Base-by-base conservation (phyloP, 2,888 invertebrate species). In the Netelia melanura region DNA sequence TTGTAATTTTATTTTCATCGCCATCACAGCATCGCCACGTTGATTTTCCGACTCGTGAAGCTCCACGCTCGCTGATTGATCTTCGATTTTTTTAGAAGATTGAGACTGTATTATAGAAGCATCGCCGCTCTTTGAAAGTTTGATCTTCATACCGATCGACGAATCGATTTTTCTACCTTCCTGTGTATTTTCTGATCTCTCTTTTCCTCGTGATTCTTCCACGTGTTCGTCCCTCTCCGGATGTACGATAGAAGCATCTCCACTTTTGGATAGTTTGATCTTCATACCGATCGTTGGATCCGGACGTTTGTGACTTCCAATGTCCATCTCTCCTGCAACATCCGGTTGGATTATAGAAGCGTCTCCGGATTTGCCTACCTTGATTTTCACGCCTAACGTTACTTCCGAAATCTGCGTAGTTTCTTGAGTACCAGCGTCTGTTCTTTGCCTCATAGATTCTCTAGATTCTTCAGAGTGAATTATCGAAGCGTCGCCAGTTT, bases 231-330 rank as follows among this genome's bases (percentile, higher is more conserved):
- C 87, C 11, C 90, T 91, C 14, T 91, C 92, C 3, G 90, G 78
- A 17, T 90, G 88, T 52, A 93, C 86, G 64, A 93, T 91, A 8
- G 92, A 91, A 2, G 91, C 90, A 81, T 94, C 93, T 0, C 92
- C 92, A 67, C 89, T 88, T 79, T 92, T 93, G 0, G 92, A 91
- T 17, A 93, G 81, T 77, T 93, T 93, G 5, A 93, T 92, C 79
- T 91, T 93, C 91, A 93, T 90, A n/a, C 92, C 92, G 74, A 90
- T 87, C 17, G 88, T 81, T 8, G 70, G 48, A 30, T 83, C 86
- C 0, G 81, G 52, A 14, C 88, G 88, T 38, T 81, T 81, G 0
- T 64, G 52, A 17, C 72, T 58, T 11, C 11, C 54, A 2, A 11
- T 30, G 52, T 77, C 80, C 23, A 8, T 72, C 58, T 78, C 61